phyloP scores from a whole-genome alignment of 2,797 vertebrate species.

The Pseudochirops corinnae region DNA sequence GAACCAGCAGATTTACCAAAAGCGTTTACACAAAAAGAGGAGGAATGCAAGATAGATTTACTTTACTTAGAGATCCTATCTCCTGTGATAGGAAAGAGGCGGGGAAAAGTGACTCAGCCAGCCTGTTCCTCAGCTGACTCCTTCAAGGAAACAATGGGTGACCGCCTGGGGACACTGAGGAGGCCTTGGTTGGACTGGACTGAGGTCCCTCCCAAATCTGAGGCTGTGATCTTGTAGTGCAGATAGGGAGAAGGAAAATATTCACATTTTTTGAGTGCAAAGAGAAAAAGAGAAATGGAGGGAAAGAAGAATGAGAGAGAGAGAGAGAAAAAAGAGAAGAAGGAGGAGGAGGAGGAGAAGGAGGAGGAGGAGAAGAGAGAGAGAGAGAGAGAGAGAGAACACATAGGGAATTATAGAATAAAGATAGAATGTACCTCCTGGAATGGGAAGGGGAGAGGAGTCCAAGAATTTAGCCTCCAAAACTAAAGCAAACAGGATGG shows the following conservation, averaged over 20 bases:
- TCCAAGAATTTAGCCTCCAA: neutral
- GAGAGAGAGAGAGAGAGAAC: neutral
- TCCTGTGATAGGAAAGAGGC: neutral
- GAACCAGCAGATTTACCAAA: conserved; percentile 1
- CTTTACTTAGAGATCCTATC: neutral
- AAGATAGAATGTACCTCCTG: neutral
- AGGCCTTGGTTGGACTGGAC: neutral
- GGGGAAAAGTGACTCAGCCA: neutral
- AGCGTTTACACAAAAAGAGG: neutral
- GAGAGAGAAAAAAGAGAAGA: neutral
- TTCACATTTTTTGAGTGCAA: neutral
- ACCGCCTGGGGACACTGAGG: neutral
- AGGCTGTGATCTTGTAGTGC: neutral
- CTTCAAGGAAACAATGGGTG: neutral
- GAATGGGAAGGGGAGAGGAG: neutral
- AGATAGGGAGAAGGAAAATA: neutral
- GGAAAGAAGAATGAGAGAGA: neutral
- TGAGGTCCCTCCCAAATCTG: neutral
- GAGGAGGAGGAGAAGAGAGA: too few species aligned
- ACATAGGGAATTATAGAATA: neutral
- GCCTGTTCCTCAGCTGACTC: neutral
- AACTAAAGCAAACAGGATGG: neutral
- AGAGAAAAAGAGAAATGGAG: neutral
- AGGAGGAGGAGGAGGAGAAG: too few species aligned
- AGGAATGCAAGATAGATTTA: neutral